These are phyloP conservation scores for Cordylochernes scorpioides DNA, from an alignment of 2,888 invertebrate species.

Conservation along the genomic window DNA sequence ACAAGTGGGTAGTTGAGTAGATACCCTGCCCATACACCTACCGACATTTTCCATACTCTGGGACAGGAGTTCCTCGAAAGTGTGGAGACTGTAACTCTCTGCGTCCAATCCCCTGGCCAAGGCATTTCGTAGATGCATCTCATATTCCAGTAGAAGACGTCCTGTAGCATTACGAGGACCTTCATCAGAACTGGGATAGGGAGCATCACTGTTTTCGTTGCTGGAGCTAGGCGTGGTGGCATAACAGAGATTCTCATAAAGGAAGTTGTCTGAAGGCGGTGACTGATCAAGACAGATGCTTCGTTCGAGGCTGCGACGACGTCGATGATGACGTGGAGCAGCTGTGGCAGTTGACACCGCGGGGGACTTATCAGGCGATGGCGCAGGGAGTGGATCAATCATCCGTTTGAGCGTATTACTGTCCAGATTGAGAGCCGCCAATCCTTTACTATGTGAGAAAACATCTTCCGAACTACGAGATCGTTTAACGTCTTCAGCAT, in stretches of 20 bases:
- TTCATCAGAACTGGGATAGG: conserved; percentile 10
- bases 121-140: conserved; percentile 74
- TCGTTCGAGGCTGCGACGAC: conserved; percentile 15
- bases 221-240: conserved; percentile 79
- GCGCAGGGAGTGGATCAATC: conserved; percentile 60
- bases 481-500: conserved; percentile 23
- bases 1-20: too few species aligned
- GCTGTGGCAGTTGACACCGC: conserved; percentile 13
- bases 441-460: conserved; percentile 21
- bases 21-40: too few species aligned
- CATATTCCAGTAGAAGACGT: conserved; percentile 59
- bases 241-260: conserved; percentile 83
- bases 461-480: conserved; percentile 78
- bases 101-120: conserved; percentile 83
- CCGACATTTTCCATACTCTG: conserved; percentile 84
- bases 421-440: conserved; percentile 30
- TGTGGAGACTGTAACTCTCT: conserved; percentile 73
- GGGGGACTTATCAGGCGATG: conserved; percentile 28
- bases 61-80: conserved; percentile 66
- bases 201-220: conserved; percentile 30
- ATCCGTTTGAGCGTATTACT: conserved; percentile 68
- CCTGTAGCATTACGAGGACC: conserved; percentile 45
- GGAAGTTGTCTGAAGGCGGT: conserved; percentile 70
- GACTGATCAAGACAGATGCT: conserved; percentile 43
- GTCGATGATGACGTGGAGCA: conserved; percentile 11